phyloP scores from a whole-genome alignment of 1,140 invertebrate genomes.

The Zaprionus tsacasi region DNA sequence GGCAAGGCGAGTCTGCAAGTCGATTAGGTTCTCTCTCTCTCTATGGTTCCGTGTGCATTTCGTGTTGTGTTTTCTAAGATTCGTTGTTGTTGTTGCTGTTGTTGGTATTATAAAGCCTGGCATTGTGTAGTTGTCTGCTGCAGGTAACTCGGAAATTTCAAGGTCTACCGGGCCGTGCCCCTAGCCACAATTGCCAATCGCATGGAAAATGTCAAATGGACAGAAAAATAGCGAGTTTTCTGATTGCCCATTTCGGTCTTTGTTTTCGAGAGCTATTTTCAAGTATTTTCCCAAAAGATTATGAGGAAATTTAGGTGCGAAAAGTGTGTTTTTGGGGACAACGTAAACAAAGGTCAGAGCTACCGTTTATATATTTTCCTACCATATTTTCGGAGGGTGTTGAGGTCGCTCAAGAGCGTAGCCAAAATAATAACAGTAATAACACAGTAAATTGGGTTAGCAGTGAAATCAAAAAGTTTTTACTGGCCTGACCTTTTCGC shows the following conservation, averaged over 20 bases:
- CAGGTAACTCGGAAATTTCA: conserved; percentile 52
- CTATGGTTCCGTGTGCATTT: conserved; percentile 61
- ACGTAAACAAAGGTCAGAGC: conserved; percentile 58
- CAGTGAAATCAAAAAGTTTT: conserved; percentile 52
- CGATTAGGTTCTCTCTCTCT: conserved; percentile 36
- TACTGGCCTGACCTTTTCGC: conserved; percentile 70
- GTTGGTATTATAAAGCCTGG: conserved; percentile 21
- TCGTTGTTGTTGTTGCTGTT: conserved; percentile 34
- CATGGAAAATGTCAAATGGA: conserved; percentile 71
- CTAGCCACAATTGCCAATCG: conserved; percentile 64
- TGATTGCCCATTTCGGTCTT: conserved; percentile 11
- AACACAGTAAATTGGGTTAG: conserved; percentile 39
- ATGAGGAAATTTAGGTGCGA: conserved; percentile 63
- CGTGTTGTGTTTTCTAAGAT: conserved; percentile 34
- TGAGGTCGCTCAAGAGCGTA: conserved; percentile 49
- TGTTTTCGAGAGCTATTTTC: conserved; percentile 15
- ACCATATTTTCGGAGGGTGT: conserved; percentile 48
- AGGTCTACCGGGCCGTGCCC: conserved; percentile 63
- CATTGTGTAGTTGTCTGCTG: conserved; percentile 52
- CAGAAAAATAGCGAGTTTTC: conserved; percentile 34
- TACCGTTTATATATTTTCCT: conserved; percentile 38
- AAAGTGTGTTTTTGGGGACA: conserved; percentile 23
- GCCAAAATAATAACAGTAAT: conserved; percentile 39
- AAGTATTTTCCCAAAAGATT: conserved; percentile 64
- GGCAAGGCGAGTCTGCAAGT: conserved; percentile 5